Evolutionary conservation across 2,113 vertebrate species (phyloP), one percentile per base, ranked within the genome.

Genomic region (Melozone crissalis): DNA sequence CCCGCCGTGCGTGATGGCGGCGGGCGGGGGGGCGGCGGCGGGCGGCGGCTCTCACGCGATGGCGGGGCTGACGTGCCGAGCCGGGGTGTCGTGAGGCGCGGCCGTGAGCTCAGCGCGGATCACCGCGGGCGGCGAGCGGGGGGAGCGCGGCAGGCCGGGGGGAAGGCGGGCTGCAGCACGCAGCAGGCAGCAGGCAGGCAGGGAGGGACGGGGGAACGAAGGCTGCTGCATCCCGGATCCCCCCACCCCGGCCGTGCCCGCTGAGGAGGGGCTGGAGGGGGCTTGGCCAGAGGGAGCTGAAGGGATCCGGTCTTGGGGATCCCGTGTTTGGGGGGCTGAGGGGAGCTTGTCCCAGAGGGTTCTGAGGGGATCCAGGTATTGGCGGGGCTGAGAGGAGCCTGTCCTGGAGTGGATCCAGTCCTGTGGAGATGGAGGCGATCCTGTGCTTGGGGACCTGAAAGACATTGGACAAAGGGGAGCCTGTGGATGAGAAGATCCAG

Each of bases 41-140:
- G 37, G 59, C 75, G 19, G 81, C 68, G 75, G 55, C 82, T 94
- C 92, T 82, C 92, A 94, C 92, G 92, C 92, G 92, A 94, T 94
- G 92, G 47, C 59, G 27, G 68, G 59, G 67, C 58, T 51, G 30
- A 41, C 87, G 92, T 84, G 88, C 80, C 75, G 84, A 88, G 96
- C 66, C 84, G 44, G 94, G 84, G 52, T 93, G 97, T 96, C 97
- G 97, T 97, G 97, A 95, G 81, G 89, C 90, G 97, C 96, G 76
- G 92, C 92, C 82, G 74, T 89, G 95, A 93, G 95, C 68, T 97
- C 95, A 83, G 84, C 83, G 73, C 78, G 67, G 57, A 58, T 59
- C 87, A 95, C 94, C 95, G 57, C 74, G 97, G 35, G 82, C 82
- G n/a, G 46, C 23, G 31, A 57, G 54, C 54, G 31, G 54, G 54